These are phyloP conservation scores for Epirrhoe alternata DNA, from an alignment of 2,888 invertebrate genomes.

Conservation along the genomic window DNA sequence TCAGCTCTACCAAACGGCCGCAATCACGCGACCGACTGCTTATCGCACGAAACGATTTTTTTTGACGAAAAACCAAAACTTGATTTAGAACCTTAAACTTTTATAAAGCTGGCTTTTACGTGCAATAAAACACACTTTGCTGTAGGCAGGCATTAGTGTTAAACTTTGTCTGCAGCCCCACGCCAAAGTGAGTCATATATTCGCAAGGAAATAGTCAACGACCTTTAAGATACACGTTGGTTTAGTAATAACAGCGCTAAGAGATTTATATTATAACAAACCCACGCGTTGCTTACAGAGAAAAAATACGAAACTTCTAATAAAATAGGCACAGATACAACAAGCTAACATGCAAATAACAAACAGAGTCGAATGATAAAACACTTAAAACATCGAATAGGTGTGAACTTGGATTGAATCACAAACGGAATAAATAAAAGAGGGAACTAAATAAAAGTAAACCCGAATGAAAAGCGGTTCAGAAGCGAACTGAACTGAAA, in stretches of 20 bases:
- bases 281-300: neutral
- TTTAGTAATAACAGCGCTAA: neutral
- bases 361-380: slow-evolving; percentile 27
- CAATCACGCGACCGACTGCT: slow-evolving; percentile 56
- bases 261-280: neutral
- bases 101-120: slow-evolving; percentile 24
- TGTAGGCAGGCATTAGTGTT: neutral
- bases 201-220: slow-evolving; percentile 4
- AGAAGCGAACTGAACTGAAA: slow-evolving; percentile 53
- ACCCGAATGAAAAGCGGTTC: slow-evolving; percentile 60
- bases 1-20: slow-evolving; percentile 46
- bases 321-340: neutral
- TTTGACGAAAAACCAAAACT: slow-evolving; percentile 38
- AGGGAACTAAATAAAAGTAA: slow-evolving; percentile 50
- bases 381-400: slow-evolving; percentile 35
- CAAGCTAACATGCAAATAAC: slow-evolving; percentile 1
- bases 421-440: slow-evolving; percentile 54
- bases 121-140: slow-evolving; percentile 11
- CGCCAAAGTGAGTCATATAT: slow-evolving; percentile 4
- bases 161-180: neutral
- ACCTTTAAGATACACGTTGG: slow-evolving; percentile 7
- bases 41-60: slow-evolving; percentile 54
- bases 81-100: slow-evolving; percentile 36
- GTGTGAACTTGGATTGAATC: slow-evolving; percentile 52
- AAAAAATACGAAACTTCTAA: neutral